These are phyloP conservation scores for Panthera tigris DNA, from an alignment of 2,113 vertebrate species.

Conservation along the genomic window DNA sequence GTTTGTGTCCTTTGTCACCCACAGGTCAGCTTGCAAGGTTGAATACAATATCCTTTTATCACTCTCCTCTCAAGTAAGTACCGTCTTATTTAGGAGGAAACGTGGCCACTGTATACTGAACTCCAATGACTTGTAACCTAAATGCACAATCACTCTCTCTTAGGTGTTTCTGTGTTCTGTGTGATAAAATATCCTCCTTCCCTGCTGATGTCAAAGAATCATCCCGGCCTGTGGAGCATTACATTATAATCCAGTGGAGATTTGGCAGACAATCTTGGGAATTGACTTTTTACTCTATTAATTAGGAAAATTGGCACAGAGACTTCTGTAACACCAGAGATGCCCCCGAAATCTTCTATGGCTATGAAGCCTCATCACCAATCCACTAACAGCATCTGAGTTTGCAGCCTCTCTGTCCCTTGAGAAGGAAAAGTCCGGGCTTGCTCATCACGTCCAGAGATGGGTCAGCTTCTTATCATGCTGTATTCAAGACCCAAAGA, in stretches of 20 bases:
- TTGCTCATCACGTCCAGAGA: not conserved
- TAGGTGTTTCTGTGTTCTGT: not conserved
- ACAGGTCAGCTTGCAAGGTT: constrained; percentile 98
- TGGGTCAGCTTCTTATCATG: not conserved
- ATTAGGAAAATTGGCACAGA: not conserved
- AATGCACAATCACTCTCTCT: constrained; percentile 42
- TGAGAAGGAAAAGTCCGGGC: not conserved
- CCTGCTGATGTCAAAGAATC: not conserved
- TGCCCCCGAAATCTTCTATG: not conserved
- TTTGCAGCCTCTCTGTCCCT: not conserved
- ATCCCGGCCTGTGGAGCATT: not conserved
- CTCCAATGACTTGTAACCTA: constrained; percentile 47
- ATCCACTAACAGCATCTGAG: not conserved
- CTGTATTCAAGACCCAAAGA: not conserved
- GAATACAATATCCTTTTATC: constrained; percentile 87
- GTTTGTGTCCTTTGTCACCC: constrained; percentile 86
- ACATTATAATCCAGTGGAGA: not conserved
- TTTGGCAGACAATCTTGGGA: not conserved
- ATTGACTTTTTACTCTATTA: not conserved
- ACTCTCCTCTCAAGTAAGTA: constrained; percentile 92
- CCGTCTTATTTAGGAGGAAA: constrained; percentile 72
- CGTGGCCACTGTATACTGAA: constrained; percentile 48
- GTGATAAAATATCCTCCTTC: not conserved
- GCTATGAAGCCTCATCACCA: not conserved
- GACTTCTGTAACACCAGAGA: not conserved